phyloP scores from a whole-genome alignment of 2,888 invertebrate genomes.

The Tetranychus piercei region DNA sequence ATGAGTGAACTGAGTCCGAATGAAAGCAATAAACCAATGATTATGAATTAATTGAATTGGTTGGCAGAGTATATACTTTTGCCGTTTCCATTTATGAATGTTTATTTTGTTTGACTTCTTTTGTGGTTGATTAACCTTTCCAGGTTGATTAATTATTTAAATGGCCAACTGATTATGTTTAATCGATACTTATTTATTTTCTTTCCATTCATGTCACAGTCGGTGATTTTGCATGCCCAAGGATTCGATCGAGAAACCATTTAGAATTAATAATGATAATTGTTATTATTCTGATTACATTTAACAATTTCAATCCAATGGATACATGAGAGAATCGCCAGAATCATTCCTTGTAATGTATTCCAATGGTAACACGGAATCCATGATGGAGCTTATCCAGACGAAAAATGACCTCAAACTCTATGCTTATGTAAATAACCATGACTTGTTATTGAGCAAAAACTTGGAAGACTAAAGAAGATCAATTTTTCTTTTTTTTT shows the following conservation, averaged over 20 bases:
- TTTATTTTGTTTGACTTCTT: too few relatives aligned
- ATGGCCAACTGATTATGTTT: too few relatives aligned
- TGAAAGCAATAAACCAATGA: not conserved
- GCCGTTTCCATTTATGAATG: not conserved
- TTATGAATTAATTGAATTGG: not conserved
- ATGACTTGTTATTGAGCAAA: too few relatives aligned
- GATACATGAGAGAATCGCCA: not conserved
- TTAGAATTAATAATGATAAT: not conserved
- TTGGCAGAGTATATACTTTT: not conserved
- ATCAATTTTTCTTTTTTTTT: too few relatives aligned
- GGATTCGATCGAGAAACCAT: not conserved
- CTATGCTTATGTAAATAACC: too few relatives aligned
- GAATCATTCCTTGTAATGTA: not conserved
- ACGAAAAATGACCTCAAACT: too few relatives aligned
- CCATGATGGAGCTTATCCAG: too few relatives aligned
- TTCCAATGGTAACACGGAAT: not conserved
- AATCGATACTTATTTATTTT: too few relatives aligned
- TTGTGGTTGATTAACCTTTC: too few relatives aligned
- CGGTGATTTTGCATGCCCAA: not conserved
- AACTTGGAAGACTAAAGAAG: too few relatives aligned
- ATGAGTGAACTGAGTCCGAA: not conserved
- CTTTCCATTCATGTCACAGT: not conserved
- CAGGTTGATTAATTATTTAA: too few relatives aligned
- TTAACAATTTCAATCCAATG: not conserved
- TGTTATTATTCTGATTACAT: not conserved